Conservation (phyloP, 2,113 vertebrate genomes). For the Amia ocellicauda region DNA sequence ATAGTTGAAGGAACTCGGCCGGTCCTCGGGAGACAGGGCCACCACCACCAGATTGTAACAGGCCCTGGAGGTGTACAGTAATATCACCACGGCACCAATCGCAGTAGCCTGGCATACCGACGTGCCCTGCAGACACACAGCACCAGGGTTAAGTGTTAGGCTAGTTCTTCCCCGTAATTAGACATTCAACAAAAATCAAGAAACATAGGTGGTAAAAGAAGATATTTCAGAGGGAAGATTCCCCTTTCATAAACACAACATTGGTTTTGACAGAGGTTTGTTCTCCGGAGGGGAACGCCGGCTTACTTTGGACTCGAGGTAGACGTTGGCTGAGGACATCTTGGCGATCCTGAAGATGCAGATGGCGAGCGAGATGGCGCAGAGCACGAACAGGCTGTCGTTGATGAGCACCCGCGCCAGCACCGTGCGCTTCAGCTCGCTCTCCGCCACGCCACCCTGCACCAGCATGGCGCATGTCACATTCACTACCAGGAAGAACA, state of each 20-base stretch:
- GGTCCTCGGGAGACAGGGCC: slow-evolving; percentile 74
- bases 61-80: slow-evolving; percentile 89
- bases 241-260: too few species aligned
- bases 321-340: slow-evolving; percentile 95
- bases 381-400: slow-evolving; percentile 89
- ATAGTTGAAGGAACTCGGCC: slow-evolving; percentile 86
- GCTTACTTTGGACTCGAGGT: slow-evolving; percentile 92
- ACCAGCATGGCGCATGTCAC: slow-evolving; percentile 84
- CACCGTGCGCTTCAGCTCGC: slow-evolving; percentile 69
- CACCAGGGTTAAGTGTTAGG: background rate
- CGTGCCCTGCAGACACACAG: slow-evolving; percentile 72
- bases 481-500: slow-evolving; percentile 89
- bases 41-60: slow-evolving; percentile 93
- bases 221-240: too few species aligned
- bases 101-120: slow-evolving; percentile 89
- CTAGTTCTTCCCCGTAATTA: too few species aligned
- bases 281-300: too few species aligned
- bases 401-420: slow-evolving; percentile 83
- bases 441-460: slow-evolving; percentile 66
- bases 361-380: slow-evolving; percentile 82
- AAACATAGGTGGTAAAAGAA: too few species aligned
- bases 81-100: slow-evolving; percentile 79
- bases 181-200: too few species aligned
- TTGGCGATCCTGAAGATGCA: slow-evolving; percentile 92
- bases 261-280: too few species aligned